Base-by-base conservation (phyloP, 2,113 vertebrate genomes). In the Malurus melanocephalus region DNA sequence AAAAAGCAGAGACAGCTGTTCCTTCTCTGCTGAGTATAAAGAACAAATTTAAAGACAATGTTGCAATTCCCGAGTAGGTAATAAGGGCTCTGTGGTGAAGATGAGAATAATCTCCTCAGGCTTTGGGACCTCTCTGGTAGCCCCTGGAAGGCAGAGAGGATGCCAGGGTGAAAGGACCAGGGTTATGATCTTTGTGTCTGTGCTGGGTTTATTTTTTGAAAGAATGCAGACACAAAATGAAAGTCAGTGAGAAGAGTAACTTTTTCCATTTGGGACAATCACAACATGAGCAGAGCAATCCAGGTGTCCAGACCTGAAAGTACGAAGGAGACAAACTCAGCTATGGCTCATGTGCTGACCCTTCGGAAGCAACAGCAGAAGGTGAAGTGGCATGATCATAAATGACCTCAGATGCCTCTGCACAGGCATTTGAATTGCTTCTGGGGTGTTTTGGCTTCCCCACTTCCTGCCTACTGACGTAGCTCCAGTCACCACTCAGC, bases 371-470 rank as follows among this genome's bases (percentile, higher is more conserved):
- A 80, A 45, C 32, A 80, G 53, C 0, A 0, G 69, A 27, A 90
- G 10, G 62, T 60, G 86, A 81, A 84, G 38, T 43, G 65, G 8
- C 16, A 26, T 9, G 52, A 24, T 33, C 80, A 75, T 28, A 51
- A 42, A 32, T 79, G 77, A 95, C 83, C 35, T 93, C 86, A 88
- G 45, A 64, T 1, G 1, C 13, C 48, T 86, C 30, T 88, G 53
- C 2, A 0, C 3, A 67, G 46, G 52, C 35, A 72, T 83, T 56
- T 80, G 17, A 78, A 75, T 75, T 88, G 80, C 49, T 85, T 40
- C 68, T 71, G 40, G 11, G 21, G 6, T 7, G 0, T 85, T 89
- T 77, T 74, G 80, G 27, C 71, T 74, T 94, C 30, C 21, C 90
- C 57, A 38, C 57, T 90, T 93, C 92, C 93, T 91, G 80, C 51